phyloP scores from a whole-genome alignment of 2,113 vertebrate species.

The Thalassoma bifasciatum region DNA sequence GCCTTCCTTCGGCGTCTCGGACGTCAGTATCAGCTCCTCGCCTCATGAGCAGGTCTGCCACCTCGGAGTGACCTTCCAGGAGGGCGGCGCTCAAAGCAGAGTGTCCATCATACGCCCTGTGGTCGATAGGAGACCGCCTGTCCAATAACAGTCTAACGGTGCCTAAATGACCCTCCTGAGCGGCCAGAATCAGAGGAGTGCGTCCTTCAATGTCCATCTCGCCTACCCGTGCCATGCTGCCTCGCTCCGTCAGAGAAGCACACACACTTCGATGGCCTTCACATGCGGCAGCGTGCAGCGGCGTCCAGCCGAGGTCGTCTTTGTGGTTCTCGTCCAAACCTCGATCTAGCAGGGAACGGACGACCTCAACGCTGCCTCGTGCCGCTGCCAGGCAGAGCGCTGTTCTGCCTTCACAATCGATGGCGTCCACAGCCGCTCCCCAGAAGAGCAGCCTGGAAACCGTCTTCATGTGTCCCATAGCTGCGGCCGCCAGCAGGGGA shows the following conservation, averaged over 20 bases:
- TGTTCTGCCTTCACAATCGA: conserved; percentile 85
- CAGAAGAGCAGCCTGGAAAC: conserved; percentile 84
- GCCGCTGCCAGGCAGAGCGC: conserved; percentile 84
- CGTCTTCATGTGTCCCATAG: conserved; percentile 82
- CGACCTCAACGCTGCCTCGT: conserved; percentile 80
- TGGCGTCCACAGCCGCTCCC: conserved; percentile 84
- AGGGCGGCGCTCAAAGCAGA: conserved; percentile 80
- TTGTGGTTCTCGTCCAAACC: conserved; percentile 88
- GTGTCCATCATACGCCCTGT: conserved; percentile 82
- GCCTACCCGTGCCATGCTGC: conserved; percentile 83
- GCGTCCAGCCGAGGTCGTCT: conserved; percentile 88
- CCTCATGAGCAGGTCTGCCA: conserved; percentile 82
- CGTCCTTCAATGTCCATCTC: conserved; percentile 85
- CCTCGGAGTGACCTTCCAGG: conserved; percentile 79
- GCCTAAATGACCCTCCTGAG: conserved; percentile 84
- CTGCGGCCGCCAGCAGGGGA: conserved; percentile 83
- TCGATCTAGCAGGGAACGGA: conserved; percentile 80
- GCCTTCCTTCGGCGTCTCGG: conserved; percentile 82
- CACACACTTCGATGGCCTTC: conserved; percentile 84
- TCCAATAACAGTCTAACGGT: conserved; percentile 82
- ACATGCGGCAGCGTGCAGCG: conserved; percentile 85
- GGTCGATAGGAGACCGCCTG: conserved; percentile 81
- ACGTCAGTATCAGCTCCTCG: conserved; percentile 83
- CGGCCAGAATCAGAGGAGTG: conserved; percentile 83
- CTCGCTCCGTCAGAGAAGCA: conserved; percentile 79